Evolutionary conservation across 2,113 vertebrate genomes (phyloP), one percentile per base, ranked within the genome.

Genomic region (Lophius piscatorius): DNA sequence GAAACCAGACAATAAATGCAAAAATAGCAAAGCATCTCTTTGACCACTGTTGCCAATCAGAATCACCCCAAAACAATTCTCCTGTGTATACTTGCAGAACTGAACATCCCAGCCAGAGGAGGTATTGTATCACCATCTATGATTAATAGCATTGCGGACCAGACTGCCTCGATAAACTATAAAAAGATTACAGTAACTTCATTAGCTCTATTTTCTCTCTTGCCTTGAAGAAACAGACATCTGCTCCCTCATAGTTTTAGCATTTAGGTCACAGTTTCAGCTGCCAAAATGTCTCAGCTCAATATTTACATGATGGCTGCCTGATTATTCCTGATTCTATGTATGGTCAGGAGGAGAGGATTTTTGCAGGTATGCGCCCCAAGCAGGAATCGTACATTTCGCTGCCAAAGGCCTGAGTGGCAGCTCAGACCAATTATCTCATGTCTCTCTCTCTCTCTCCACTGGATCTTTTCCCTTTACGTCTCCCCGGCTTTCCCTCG

Each of bases 291-390:
- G 65, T 88, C 78, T 87, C 67, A 83, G 21, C 67, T 74, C 60
- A 76, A 47, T 81, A 80, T 89, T 90, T 85, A 83, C 78, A 68
- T 74, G 63, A 12, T 5, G 39, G 70, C 80, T 58, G 76, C 54
- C 47, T 68, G 69, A 73, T 78, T 76, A 70, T 56, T 81, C 38
- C 67, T 69, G 63, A 86, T 70, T 85, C 88, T 91, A 89, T 90
- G 84, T 91, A 89, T 89, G 89, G 89, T 87, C 86, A 90, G 74
- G 67, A 59, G 64, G 29, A 56, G 70, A 75, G 84, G 74, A 77
- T 38, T 33, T 54, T n/a, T 28, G 63, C 70, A 78, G 78, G 68
- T 84, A 83, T 83, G 77, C 42, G 58, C 80, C 72, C 78, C 70
- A 82, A 85, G 80, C 70, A 44, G 67, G 66, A 67, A 59, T 56